Evolutionary conservation across 2,888 invertebrate genomes (phyloP).

Genomic region (Meloe dianella): DNA sequence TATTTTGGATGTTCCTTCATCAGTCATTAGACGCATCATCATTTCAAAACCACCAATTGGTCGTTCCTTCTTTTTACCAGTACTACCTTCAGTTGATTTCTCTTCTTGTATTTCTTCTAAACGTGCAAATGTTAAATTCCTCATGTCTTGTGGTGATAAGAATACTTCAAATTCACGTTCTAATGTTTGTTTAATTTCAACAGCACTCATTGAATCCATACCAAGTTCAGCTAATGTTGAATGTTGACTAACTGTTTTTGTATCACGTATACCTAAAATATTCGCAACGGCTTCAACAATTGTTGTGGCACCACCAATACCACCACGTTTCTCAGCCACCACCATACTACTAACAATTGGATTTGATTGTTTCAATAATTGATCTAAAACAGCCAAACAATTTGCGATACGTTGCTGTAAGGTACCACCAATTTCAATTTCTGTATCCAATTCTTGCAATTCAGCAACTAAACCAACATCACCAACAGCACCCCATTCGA

Average conservation of each 20-base stretch:
- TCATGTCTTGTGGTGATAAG: constrained; percentile 84
- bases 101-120: constrained; percentile 65
- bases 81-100: constrained; percentile 51
- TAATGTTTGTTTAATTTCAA: constrained; percentile 91
- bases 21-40: constrained; percentile 67
- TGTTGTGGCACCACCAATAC: constrained; percentile 64
- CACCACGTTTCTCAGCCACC: constrained; percentile 71
- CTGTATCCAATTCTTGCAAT: constrained; percentile 54
- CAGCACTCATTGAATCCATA: constrained; percentile 97
- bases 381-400: constrained; percentile 68
- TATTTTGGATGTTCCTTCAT: constrained; percentile 64
- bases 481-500: constrained; percentile 94
- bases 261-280: constrained; percentile 66
- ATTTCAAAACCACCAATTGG: constrained; percentile 62
- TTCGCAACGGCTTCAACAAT: constrained; percentile 71
- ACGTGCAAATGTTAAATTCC: constrained; percentile 78
- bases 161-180: constrained; percentile 89
- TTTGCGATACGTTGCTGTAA: constrained; percentile 69
- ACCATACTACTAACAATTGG: constrained; percentile 78
- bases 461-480: constrained; percentile 75
- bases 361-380: constrained; percentile 69
- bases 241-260: constrained; percentile 73
- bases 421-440: constrained; percentile 63
- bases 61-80: constrained; percentile 22
- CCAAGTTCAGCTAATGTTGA: constrained; percentile 87